Conservation (phyloP, 2,113 vertebrate species). For the Oryctolagus cuniculus region DNA sequence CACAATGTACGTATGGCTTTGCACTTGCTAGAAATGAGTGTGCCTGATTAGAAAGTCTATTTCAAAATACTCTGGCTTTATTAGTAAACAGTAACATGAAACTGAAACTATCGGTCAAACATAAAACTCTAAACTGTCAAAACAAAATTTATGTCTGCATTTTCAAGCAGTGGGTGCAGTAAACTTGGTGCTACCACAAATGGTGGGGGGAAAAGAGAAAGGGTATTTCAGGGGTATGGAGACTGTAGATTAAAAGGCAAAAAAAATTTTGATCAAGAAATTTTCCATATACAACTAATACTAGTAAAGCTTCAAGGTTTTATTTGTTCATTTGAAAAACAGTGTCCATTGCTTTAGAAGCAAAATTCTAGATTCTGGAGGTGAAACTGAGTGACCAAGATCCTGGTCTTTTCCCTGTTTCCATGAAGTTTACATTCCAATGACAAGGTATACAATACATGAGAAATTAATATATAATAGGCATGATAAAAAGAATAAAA, state of each 20-base stretch:
- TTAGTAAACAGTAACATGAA: neutral
- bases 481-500: neutral
- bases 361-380: neutral
- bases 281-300: neutral
- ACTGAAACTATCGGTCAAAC: neutral
- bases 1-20: neutral
- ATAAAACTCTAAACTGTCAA: neutral
- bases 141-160: neutral
- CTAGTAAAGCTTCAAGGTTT: neutral
- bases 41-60: neutral
- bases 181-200: neutral
- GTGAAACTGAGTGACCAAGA: neutral
- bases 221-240: neutral
- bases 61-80: neutral
- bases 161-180: rapidly evolving
- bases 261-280: neutral
- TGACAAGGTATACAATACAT: neutral
- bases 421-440: neutral
- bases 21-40: neutral
- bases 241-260: neutral
- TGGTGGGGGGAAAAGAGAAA: neutral
- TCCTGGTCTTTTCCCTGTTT: neutral
- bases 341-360: neutral
- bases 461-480: neutral
- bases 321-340: neutral